Base-by-base conservation (phyloP, 2,888 invertebrate species). In the Pammene aurita region DNA sequence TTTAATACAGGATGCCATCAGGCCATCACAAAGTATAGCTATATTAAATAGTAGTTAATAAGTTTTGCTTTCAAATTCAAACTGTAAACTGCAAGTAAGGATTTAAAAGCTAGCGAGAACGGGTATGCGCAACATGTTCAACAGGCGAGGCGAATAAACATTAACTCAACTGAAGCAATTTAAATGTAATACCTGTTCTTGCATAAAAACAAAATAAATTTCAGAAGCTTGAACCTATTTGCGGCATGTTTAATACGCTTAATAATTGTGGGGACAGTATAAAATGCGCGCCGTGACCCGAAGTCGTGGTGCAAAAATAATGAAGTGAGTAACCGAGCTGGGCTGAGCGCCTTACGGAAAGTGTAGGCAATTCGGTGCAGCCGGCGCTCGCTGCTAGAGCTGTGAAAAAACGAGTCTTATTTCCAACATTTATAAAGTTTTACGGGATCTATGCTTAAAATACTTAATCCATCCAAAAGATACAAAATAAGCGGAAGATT, bases 361-460 rank as follows among this genome's bases (percentile, higher is more conserved):
- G 87, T 88, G 89, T 85, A 84, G 86, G 88, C 87, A 85, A 89
- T 90, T 89, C 84, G 80, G 85, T 83, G 81, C 89, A 91, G 82
- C 88, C 86, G 90, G 89, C 77, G 82, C 82, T 84, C 86, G 54
- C 26, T 86, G 52, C 54, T 54, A 54, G 54, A 9, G 54, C 2
- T 34, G 54, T 34, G 34, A 16, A 10, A 54, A 18, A 11, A 34
- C 54, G 54, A 34, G 13, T 54, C 13, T 50, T 50, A 18, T 50
- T 14, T 26, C 26, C 26, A 26, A n/a, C n/a, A n/a, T n/a, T 26
- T 26, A 26, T 2, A 26, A 26, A 26, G 4, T 26, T 26, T 2
- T 26, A 26, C 26, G 26, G 26, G 26, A 26, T 26, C 26, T 26
- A 26, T 26, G 26, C 26, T 26, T 26, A 26, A 26, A 26, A 26